Evolutionary conservation across 1,140 invertebrate genomes (phyloP).

Genomic region (Musca vetustissima): DNA sequence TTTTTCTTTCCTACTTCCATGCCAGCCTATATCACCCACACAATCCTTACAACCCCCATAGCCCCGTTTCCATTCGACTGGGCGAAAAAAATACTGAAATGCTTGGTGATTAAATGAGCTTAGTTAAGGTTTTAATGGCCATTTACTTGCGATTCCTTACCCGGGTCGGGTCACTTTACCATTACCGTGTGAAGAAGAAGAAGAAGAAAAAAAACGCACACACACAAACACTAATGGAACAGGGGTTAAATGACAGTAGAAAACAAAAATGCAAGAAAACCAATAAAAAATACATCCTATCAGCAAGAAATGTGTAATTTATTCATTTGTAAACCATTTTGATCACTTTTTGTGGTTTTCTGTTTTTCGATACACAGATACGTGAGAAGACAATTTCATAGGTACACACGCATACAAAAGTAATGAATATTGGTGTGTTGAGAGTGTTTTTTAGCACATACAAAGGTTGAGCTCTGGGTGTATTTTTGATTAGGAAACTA

Average conservation of each 20-base stretch:
- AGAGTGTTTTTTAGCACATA: no score
- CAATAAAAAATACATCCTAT: conserved; percentile 12
- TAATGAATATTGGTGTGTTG: no score
- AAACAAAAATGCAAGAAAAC: neutral
- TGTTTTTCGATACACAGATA: neutral
- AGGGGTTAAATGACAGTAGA: neutral
- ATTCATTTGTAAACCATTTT: conserved; percentile 12
- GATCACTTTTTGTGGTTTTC: neutral
- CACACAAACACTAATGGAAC: no score
- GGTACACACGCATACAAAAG: neutral
- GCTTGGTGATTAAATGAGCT: conserved; percentile 7
- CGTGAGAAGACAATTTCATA: neutral
- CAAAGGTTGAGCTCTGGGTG: no score
- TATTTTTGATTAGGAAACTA: no score
- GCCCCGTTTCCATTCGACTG: no score
- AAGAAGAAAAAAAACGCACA: no score
- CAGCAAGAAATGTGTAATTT: conserved; percentile 3
- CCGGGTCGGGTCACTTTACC: no score
- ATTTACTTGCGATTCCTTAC: neutral
- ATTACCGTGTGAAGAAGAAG: no score
- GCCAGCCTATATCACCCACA: no score
- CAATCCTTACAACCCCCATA: no score
- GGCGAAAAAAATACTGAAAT: neutral
- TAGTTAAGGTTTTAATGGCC: conserved; percentile 19
- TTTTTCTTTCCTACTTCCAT: no score